Percentiles rank a stretch among this genome's conserved stretches.
Evolutionary conservation across 2,797 vertebrate species (phyloP).

Genomic region (Eulemur coronatus): DNA sequence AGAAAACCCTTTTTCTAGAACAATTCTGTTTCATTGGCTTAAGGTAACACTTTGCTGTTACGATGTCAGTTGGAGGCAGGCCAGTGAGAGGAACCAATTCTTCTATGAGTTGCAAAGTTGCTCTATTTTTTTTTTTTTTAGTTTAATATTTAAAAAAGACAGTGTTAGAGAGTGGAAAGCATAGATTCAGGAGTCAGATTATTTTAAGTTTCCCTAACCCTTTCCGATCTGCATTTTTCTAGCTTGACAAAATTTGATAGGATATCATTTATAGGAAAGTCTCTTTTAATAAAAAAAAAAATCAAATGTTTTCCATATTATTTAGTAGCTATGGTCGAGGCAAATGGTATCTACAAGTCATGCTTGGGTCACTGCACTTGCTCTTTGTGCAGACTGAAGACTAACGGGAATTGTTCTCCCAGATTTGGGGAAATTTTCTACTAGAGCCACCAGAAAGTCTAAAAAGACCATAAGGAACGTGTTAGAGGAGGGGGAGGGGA

Average conservation of each 20-base stretch:
- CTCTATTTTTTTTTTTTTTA: not conserved
- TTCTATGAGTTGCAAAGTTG: not conserved
- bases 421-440: not conserved
- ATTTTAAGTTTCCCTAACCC: not conserved
- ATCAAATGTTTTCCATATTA: not conserved
- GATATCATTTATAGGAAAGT: not conserved
- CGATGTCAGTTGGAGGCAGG: not conserved
- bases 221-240: not conserved
- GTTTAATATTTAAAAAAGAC: not conserved
- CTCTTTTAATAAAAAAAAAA: not conserved
- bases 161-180: not conserved
- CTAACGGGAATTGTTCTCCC: not conserved
- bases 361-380: accelerated
- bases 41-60: not conserved
- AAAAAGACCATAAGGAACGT: slow-evolving; percentile 45
- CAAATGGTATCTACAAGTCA: not conserved
- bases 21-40: not conserved
- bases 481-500: not conserved
- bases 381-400: not conserved
- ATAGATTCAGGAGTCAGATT: not conserved
- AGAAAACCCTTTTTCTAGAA: not conserved
- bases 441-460: not conserved
- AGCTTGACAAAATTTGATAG: not conserved
- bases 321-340: not conserved
- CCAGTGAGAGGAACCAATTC: not conserved